Evolutionary conservation across 2,888 invertebrate species (phyloP).

Genomic region (Epinotia ramella): DNA sequence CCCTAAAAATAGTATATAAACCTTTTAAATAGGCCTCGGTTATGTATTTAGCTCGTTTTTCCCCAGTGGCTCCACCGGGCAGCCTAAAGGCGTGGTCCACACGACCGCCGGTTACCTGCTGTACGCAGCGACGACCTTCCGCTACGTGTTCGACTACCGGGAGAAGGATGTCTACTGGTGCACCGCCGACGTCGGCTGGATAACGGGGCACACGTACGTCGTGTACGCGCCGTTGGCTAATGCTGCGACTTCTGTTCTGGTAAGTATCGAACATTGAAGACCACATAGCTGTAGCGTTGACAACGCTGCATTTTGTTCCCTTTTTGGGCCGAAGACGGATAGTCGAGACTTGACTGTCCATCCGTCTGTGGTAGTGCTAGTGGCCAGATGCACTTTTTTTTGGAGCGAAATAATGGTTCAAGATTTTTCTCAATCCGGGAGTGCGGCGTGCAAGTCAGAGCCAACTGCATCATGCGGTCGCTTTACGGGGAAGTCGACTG

Average conservation of each 20-base stretch:
- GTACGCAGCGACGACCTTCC: slow-evolving; percentile 97
- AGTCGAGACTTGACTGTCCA: no score
- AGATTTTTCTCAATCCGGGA: no score
- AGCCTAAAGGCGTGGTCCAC: slow-evolving; percentile 99
- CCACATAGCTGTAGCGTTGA: neutral
- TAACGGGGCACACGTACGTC: slow-evolving; percentile 97
- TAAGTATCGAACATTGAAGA: slow-evolving; percentile 77
- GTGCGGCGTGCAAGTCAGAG: no score
- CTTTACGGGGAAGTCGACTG: no score
- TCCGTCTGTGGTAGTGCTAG: no score
- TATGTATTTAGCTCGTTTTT: neutral
- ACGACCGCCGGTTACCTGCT: slow-evolving; percentile 97
- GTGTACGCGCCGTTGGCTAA: slow-evolving; percentile 98
- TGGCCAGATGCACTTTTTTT: no score
- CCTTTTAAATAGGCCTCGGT: neutral
- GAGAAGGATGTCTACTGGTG: slow-evolving; percentile 95
- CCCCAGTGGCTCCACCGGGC: slow-evolving; percentile 96
- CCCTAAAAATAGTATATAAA: no score
- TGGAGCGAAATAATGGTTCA: no score
- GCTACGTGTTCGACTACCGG: slow-evolving; percentile 97
- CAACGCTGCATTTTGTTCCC: no score
- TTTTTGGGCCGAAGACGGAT: no score
- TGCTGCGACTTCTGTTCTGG: slow-evolving; percentile 97
- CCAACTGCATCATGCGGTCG: no score
- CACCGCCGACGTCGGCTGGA: slow-evolving; percentile 98